Evolutionary conservation across 2,888 invertebrate genomes (phyloP), one percentile per base, ranked within the genome.

Genomic region (Protonemura montana): DNA sequence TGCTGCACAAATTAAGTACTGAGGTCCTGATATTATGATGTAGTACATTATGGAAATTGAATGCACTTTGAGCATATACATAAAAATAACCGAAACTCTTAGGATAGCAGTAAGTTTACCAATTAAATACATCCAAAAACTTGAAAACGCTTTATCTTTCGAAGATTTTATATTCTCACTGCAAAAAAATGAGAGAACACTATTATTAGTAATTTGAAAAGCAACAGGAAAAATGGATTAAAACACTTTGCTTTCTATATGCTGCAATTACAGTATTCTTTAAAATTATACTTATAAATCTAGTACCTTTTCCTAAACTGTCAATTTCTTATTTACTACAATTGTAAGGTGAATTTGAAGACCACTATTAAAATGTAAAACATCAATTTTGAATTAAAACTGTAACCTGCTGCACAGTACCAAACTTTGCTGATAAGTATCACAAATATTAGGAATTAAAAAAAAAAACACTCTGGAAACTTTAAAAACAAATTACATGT

Each of bases 391-490:
- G 59, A 59, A 59, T 13, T 1, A 59, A 59, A 59, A 59, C 2
- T 59, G 59, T 59, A 59, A n/a, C n/a, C n/a, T n/a, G n/a, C n/a
- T n/a, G 21, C 59, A 16, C 59, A 3, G 21, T 59, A 59, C 21
- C 1, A 59, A 59, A 59, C 13, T 59, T 59, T 59, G 59, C 59
- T 59, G 59, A 59, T 28, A 81, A n/a, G 2, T 81, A 81, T 81
- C 81, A 81, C 81, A 81, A 30, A 30, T 27, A 30, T 81, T 30
- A 81, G 81, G 81, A 81, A 81, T 81, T 80, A 80, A 25, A 25
- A 76, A 76, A 78, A 78, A 26, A 25, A 81, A 81, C 81, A 81
- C 28, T n/a, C 5, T 28, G 28, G 10, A 29, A 81, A 81, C n/a
- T 29, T 59, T 21, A 2, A 59, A 59, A 59, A 59, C 59, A 59